phyloP scores from a whole-genome alignment of 2,888 invertebrate genomes.

The Alloplasta piceator region DNA sequence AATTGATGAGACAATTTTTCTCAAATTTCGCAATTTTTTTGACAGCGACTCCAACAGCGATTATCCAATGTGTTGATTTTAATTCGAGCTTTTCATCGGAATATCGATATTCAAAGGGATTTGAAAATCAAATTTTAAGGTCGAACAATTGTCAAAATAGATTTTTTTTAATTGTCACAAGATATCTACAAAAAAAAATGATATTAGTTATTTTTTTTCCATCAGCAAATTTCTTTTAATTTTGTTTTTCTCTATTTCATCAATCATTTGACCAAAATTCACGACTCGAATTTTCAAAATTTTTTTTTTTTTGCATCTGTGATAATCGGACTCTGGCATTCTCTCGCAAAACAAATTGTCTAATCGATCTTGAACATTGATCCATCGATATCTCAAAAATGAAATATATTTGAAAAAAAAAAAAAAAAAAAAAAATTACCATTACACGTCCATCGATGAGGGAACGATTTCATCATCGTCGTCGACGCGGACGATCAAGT shows the following conservation, averaged over 20 bases:
- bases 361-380: slow-evolving; percentile 24
- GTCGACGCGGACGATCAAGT: slow-evolving; percentile 38
- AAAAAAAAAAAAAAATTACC: too few species aligned
- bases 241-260: background rate
- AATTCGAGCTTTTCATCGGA: slow-evolving; percentile 31
- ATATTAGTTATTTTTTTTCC: background rate
- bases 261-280: background rate
- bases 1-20: too few species aligned
- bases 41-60: too few species aligned
- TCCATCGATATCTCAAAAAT: slow-evolving; percentile 10
- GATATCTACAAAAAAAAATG: background rate
- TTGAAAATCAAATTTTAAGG: background rate
- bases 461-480: slow-evolving; percentile 18
- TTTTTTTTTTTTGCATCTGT: slow-evolving; percentile 27
- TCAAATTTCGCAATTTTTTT: too few species aligned
- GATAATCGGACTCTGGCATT: slow-evolving; percentile 41
- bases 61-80: background rate
- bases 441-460: slow-evolving; percentile 14
- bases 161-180: background rate
- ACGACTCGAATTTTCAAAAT: slow-evolving; percentile 4
- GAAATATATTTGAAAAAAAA: slow-evolving; percentile 21
- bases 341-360: slow-evolving; percentile 1
- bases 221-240: background rate
- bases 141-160: background rate
- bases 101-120: slow-evolving; percentile 44